A percentile compares a stretch with the other conserved stretches of the same genome.
These are phyloP conservation scores for Nyctibius grandis DNA, from an alignment of 2,797 vertebrate genomes.

Conservation along the genomic window DNA sequence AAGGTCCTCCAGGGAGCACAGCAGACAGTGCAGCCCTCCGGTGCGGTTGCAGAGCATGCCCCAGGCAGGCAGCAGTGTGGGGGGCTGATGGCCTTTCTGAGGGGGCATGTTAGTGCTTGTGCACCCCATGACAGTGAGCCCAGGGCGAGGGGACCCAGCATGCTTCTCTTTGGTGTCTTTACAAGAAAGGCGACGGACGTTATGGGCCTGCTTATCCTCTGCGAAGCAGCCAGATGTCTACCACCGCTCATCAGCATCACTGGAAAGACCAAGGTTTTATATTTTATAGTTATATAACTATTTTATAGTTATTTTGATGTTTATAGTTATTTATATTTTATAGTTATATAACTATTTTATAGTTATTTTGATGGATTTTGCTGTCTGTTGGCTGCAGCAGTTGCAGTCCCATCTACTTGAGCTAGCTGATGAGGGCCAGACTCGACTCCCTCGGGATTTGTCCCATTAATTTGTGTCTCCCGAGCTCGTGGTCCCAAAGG, in stretches of 20 bases:
- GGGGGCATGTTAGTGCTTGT: rapidly evolving
- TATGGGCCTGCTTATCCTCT: rapidly evolving
- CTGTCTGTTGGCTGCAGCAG: not conserved
- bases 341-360: not conserved
- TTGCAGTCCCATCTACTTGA: not conserved
- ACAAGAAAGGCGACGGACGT: rapidly evolving
- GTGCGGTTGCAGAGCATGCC: rapidly evolving
- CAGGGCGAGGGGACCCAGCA: too few relatives aligned
- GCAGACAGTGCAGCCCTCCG: not conserved
- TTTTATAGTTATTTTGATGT: not conserved
- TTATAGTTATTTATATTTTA: not conserved
- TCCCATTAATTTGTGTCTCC: not conserved
- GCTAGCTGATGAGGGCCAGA: not conserved
- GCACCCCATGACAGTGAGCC: rapidly evolving
- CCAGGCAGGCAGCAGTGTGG: rapidly evolving
- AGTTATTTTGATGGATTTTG: not conserved
- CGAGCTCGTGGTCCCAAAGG: rapidly evolving
- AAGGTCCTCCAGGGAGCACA: not conserved
- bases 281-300: too few relatives aligned
- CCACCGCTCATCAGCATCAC: not conserved
- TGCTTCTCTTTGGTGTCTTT: not conserved
- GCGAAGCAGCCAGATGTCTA: rapidly evolving
- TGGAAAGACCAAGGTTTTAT: not conserved
- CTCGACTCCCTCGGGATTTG: not conserved
- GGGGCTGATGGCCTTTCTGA: rapidly evolving